Conservation (phyloP, 2,888 invertebrate genomes). For the Plagodis dolabraria region DNA sequence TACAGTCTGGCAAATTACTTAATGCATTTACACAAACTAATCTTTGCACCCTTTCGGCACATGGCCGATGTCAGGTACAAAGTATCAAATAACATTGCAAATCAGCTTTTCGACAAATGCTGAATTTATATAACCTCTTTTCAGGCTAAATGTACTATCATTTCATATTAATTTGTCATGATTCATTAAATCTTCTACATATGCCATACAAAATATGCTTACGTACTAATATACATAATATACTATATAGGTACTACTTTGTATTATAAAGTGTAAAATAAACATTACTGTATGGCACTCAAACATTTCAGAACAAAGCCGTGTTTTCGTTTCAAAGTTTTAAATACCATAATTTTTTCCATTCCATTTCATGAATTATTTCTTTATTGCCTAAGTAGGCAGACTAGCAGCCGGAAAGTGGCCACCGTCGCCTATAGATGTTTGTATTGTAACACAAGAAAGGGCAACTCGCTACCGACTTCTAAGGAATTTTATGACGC, state of each 20-base stretch:
- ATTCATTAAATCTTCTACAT: conserved; percentile 14
- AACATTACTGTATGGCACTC: not conserved
- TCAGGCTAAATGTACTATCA: conserved; percentile 7
- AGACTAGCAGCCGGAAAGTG: no score
- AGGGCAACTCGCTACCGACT: no score
- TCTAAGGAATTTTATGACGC: no score
- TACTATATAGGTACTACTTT: not conserved
- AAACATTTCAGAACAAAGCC: not conserved
- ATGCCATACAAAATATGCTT: not conserved
- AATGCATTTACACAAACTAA: not conserved
- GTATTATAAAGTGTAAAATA: not conserved
- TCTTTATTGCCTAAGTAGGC: no score
- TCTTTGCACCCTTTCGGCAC: conserved; percentile 24
- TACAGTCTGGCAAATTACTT: conserved; percentile 35
- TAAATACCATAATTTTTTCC: not conserved
- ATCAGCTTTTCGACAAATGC: conserved; percentile 40
- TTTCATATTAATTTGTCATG: conserved; percentile 22
- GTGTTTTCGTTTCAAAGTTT: not conserved
- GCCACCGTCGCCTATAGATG: no score
- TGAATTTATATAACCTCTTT: conserved; percentile 26
- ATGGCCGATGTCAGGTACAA: conserved; percentile 33
- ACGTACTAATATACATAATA: not conserved
- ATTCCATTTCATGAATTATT: no score
- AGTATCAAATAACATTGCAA: conserved; percentile 40
- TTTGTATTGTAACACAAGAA: no score